Evolutionary conservation across 1,140 invertebrate species (phyloP), one percentile per base, ranked within the genome.

Genomic region (Lepidotrigona ventralis): DNA sequence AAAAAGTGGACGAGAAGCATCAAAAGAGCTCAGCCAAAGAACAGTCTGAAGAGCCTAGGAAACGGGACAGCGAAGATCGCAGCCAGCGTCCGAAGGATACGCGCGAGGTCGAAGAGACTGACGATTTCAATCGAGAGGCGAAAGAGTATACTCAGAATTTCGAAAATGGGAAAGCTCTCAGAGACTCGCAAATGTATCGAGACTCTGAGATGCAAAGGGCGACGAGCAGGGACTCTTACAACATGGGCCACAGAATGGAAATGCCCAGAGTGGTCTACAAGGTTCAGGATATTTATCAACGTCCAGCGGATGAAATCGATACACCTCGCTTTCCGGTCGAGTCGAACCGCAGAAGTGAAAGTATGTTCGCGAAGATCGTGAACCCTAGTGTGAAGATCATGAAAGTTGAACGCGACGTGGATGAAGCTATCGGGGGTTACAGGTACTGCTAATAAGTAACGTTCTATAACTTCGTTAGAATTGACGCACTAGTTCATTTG

Each of bases 351-450:
- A 83, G 84, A 69, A 78, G 79, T 8, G 90, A 91, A 3, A 77
- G 91, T 2, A 86, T 91, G 58, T 94, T 94, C 74, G 76, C 92
- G 0, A 94, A 92, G 46, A 87, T 94, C 15, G 77, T 93, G 33
- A 92, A 94, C 86, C 93, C 94, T 2, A 91, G 92, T 17, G 91
- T 94, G 77, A 94, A 93, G 84, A 94, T 94, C 70, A 94, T 94
- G 93, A 89, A 89, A 71, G 92, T 94, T 39, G 93, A 94, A 63
- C 91, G 91, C 15, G 92, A 94, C 21, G 88, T 91, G 70, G 91
- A 93, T 0, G 91, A 93, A 75, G 87, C 87, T 83, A 88, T 90
- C 69, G 91, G 94, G 63, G 88, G 86, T 83, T 91, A 93, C 90
- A 93, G 92, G 93, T 92, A 33, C 33, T 33, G 33, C 33, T 33